A percentile compares a stretch with the other conserved stretches of the same genome.
Evolutionary conservation across 1,140 invertebrate genomes (phyloP).

Genomic region (Druon quercuslanigerum): DNA sequence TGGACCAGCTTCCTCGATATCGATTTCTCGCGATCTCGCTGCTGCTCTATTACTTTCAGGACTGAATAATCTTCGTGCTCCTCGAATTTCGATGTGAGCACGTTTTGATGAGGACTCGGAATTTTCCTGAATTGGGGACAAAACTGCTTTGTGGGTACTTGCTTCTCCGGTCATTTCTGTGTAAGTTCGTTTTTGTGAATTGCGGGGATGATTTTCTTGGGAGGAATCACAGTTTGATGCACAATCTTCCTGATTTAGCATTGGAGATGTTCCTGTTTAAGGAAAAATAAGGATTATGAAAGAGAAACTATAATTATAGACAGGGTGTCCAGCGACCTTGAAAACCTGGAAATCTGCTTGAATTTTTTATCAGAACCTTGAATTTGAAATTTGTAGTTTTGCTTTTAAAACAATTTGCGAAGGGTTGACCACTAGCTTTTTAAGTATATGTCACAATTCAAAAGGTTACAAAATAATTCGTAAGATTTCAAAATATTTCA

Average conservation of each 20-base stretch:
- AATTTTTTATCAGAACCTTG: too few relatives aligned
- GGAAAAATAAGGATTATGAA: too few relatives aligned
- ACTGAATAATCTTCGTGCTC: constrained; percentile 68
- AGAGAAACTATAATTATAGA: too few relatives aligned
- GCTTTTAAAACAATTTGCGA: too few relatives aligned
- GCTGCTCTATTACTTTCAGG: constrained; percentile 52
- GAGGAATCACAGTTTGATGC: neutral
- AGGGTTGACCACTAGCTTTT: too few relatives aligned
- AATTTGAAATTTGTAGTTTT: too few relatives aligned
- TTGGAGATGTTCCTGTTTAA: neutral
- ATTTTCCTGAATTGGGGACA: constrained; percentile 71
- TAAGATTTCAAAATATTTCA: too few relatives aligned
- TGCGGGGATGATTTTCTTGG: neutral
- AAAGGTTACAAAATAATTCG: too few relatives aligned
- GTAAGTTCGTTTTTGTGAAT: constrained; percentile 61
- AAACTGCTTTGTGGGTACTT: constrained; percentile 59
- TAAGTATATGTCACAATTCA: too few relatives aligned
- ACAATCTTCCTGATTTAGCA: neutral
- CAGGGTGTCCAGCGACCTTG: too few relatives aligned
- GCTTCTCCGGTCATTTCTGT: constrained; percentile 62
- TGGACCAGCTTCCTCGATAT: constrained; percentile 61
- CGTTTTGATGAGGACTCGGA: constrained; percentile 63
- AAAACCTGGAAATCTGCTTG: too few relatives aligned
- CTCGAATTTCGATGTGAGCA: constrained; percentile 66
- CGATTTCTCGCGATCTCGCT: constrained; percentile 43